Evolutionary conservation across 2,113 vertebrate species (phyloP), one percentile per base, ranked within the genome.

Genomic region (Neoarius graeffei): DNA sequence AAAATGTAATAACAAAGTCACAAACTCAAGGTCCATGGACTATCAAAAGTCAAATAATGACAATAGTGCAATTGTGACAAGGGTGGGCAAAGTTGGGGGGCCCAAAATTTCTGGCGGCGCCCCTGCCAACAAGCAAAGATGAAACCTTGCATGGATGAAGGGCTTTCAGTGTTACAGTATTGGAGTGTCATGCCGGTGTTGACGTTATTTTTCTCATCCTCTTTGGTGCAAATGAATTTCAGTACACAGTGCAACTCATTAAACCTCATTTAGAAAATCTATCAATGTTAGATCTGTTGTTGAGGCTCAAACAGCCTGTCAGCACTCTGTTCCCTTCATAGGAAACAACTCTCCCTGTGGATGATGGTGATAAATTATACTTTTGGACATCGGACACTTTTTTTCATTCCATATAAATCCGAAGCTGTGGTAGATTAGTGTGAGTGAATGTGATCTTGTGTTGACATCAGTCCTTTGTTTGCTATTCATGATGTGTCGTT

Each of bases 401-500:
- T 42, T 42, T 42, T 71, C 11, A 67, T 13, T 69, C n/a, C 1
- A 7, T 71, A 71, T 35, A 7, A 71, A 71, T 7, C 17, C 14
- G 14, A 56, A 56, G 77, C 25, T 2, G 3, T 17, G n/a, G 52
- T 59, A 20, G 20, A 73, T 66, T 15, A 73, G 30, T 27, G 27
- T 13, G 59, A 5, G 10, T n/a, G 9, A n/a, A 85, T 17, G 35
- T 14, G 27, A 82, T 71, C 19, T 86, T 73, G 17, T 19, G 88
- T 48, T 87, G 81, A 74, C 67, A 23, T 56, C 59, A 35, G 7
- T 56, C 30, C 67, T 67, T 19, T 23, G 56, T 83, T 85, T 56
- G 48, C 23, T 88, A 88, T 90, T 88, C 80, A 90, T 71, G 57
- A 60, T 74, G 79, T 57, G 17, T 20, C 23, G 35, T 82, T 86